Evolutionary conservation across 1,140 invertebrate species (phyloP), one percentile per base, ranked within the genome.

Genomic region (Zaprionus kolodkinae): DNA sequence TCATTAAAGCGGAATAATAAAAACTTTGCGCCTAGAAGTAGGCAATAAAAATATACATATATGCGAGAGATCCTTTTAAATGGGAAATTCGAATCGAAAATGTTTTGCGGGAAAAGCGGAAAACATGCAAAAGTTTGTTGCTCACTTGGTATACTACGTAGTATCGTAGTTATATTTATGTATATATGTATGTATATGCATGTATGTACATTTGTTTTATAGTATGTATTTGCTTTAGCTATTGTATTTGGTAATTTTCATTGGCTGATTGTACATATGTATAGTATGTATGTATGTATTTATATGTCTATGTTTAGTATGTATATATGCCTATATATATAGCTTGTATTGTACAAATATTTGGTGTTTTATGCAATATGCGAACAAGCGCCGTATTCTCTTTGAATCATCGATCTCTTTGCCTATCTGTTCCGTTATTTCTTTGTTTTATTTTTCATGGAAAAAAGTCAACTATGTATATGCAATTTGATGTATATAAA

Each of bases 381-480:
- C 45, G 35, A 72, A 57, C 63, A 72, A 72, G 70, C 74, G 40
- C 56, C 48, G 61, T 30, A 30, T n/a, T 50, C 36, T 40, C 45
- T 63, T 36, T 9, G 48, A 30, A 30, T 30, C 3, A 30, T 30
- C 27, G 1, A 30, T 5, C 27, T 30, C 5, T 63, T 60, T 15
- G 45, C 3, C 36, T 48, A 0, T 57, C 40, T 62, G 15, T 68
- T 72, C 48, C 57, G 15, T 35, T 64, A 57, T 52, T 21, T 21
- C 7, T 48, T 64, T 59, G 1, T 56, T 67, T 72, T 57, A 38
- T 77, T 72, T 77, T 77, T 77, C 74, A 77, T 77, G 71, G 71
- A 77, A 74, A 76, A 74, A 77, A 74, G 52, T 77, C 64, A 68
- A 74, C 71, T 21, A 21, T 21, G 21, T 74, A 69, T 67, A 69